These are phyloP conservation scores for Gallinago jamesoni DNA, from an alignment of 2,113 vertebrate genomes.

Conservation along the genomic window DNA sequence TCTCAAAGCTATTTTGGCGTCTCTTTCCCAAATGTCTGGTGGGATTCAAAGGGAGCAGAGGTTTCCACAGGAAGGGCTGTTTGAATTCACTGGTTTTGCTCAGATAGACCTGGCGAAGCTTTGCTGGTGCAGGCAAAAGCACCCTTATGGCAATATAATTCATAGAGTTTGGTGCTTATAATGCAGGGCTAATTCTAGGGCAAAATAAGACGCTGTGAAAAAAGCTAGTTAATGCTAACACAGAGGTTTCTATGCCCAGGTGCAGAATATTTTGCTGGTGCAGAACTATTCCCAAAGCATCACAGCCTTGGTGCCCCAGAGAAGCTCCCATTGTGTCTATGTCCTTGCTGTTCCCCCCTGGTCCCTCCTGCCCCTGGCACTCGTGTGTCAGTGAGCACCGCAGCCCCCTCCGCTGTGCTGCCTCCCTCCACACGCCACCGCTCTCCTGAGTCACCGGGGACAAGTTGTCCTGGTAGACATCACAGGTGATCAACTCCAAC, in stretches of 20 bases:
- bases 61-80: not conserved
- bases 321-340: not conserved
- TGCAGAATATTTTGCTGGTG: not conserved
- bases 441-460: not conserved
- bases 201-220: not conserved
- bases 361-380: not conserved
- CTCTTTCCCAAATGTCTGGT: not conserved
- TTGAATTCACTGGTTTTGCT: not conserved
- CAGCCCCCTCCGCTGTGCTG: not conserved
- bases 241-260: not conserved
- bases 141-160: not conserved
- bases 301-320: not conserved
- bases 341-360: accelerated
- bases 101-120: not conserved
- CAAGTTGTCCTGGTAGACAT: not conserved
- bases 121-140: not conserved
- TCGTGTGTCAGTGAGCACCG: not conserved
- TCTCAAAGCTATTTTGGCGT: not conserved
- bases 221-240: not conserved
- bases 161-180: not conserved
- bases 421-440: accelerated
- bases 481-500: not conserved
- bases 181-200: not conserved
- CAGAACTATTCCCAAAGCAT: not conserved
- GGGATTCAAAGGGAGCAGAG: not conserved